Evolutionary conservation across 1,140 invertebrate species (phyloP).

Genomic region (Holotrichia oblita): DNA sequence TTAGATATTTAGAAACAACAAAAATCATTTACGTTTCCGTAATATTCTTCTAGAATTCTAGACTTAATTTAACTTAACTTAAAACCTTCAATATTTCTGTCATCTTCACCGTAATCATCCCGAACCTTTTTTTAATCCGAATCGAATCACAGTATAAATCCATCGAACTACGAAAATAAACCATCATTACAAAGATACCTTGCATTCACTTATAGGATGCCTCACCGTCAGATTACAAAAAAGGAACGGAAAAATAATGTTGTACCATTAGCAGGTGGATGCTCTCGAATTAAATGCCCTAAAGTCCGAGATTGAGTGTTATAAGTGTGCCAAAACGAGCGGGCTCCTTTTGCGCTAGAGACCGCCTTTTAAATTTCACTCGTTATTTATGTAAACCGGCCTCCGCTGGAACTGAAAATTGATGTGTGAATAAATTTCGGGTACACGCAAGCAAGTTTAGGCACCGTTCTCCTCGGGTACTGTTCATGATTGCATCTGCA

Average conservation of each 20-base stretch:
- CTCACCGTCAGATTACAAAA: neutral
- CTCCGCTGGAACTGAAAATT: neutral
- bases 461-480: neutral
- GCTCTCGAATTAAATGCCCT: slow-evolving; percentile 1
- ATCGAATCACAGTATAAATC: neutral
- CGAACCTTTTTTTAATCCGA: neutral
- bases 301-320: slow-evolving; percentile 1
- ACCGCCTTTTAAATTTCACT: neutral
- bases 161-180: neutral
- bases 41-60: too few species aligned
- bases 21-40: too few species aligned
- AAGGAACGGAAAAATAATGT: neutral
- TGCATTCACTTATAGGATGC: neutral
- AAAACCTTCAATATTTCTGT: too few species aligned
- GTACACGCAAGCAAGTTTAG: neutral
- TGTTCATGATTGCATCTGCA: neutral
- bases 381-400: neutral
- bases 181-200: neutral
- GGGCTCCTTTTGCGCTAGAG: neutral
- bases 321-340: slow-evolving; percentile 11
- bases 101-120: too few species aligned
- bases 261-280: neutral
- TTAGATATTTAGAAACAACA: too few species aligned
- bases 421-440: neutral
- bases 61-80: too few species aligned